Base-by-base conservation (phyloP, 2,888 invertebrate genomes). In the Scaptodrosophila latifasciaeformis region DNA sequence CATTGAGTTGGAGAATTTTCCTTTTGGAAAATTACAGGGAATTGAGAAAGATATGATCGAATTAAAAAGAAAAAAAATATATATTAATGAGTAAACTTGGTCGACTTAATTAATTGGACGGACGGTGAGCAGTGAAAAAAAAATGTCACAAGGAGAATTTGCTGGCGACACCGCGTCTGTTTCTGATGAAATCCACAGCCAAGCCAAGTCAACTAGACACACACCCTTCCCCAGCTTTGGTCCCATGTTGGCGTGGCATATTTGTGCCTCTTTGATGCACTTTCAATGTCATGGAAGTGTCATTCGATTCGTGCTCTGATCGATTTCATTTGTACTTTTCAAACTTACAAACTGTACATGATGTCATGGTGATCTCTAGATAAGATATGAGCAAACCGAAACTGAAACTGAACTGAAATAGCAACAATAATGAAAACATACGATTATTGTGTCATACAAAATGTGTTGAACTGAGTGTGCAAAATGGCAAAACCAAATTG, bases 161-260 rank as follows among this genome's bases (percentile, higher is more conserved):
- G 62, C 64, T 71, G 76, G 71, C 71, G 71, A 72, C 71, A 72
- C 71, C 67, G 76, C 74, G 71, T 76, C 71, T 72, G 70, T 59
- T 70, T 72, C 61, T 72, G 77, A 65, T 72, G 71, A 72, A 72
- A 72, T 72, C 58, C 34, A 29, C 24, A 39, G 42, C 18, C 31
- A 39, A 12, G 5, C 18, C 37, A 15, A 6, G 10, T 15, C 9
- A 5, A 3, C 9, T 3, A 5, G 6, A n/a, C n/a, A n/a, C n/a
- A 6, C 1, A 0, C 0, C 1, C 9, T 15, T 12, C 1, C 17
- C 18, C 3, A 1, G 1, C 15, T 37, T 9, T 9, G 15, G 18
- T 6, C 13, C 10, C 17, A 15, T 5, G 6, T 7, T 2, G 18
- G 7, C 3, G 6, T 10, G 2, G 2, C 15, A 5, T 3, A 15